A percentile compares a stretch with the other conserved stretches of the same genome.
Evolutionary conservation across 92 coral and sea anemone species (phyloP).

Genomic region (Actinernus sp.): DNA sequence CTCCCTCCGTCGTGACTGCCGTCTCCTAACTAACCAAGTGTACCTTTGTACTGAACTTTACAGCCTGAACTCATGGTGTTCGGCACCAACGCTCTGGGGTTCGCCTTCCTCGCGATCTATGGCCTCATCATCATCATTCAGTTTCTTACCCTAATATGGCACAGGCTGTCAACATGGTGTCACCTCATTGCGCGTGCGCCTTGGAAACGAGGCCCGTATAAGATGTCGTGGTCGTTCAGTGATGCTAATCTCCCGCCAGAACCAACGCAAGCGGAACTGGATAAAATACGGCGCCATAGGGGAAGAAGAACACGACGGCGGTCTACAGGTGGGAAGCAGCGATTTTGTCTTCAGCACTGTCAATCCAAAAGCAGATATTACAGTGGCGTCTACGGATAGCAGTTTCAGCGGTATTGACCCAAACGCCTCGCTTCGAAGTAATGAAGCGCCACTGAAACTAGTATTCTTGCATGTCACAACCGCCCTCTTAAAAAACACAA

Average conservation of each 20-base stretch:
- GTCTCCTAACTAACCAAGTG: too few relatives aligned
- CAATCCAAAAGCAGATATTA: too few relatives aligned
- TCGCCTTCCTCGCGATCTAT: constrained; percentile 75
- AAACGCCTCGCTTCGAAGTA: too few relatives aligned
- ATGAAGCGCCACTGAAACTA: too few relatives aligned
- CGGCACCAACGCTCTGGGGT: constrained; percentile 82
- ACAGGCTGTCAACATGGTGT: constrained; percentile 74
- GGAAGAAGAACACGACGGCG: constrained; percentile 23
- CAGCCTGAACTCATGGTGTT: constrained; percentile 42
- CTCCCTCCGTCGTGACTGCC: too few relatives aligned
- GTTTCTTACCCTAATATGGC: constrained; percentile 91
- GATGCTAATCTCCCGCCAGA: constrained; percentile 75
- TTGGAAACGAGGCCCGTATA: constrained; percentile 83
- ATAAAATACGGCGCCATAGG: constrained; percentile 58
- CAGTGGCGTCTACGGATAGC: too few relatives aligned
- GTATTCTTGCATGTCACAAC: too few relatives aligned
- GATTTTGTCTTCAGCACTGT: too few relatives aligned
- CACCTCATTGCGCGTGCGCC: constrained; percentile 98
- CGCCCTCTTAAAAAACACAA: too few relatives aligned
- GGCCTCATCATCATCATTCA: constrained; percentile 75
- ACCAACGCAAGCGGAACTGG: constrained; percentile 69
- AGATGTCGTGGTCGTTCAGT: constrained; percentile 76
- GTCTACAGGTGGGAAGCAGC: too few relatives aligned
- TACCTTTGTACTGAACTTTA: too few relatives aligned
- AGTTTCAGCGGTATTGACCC: too few relatives aligned